These are phyloP conservation scores for Microcebus griseorufus DNA, from an alignment of 2,113 vertebrate species.

Conservation along the genomic window DNA sequence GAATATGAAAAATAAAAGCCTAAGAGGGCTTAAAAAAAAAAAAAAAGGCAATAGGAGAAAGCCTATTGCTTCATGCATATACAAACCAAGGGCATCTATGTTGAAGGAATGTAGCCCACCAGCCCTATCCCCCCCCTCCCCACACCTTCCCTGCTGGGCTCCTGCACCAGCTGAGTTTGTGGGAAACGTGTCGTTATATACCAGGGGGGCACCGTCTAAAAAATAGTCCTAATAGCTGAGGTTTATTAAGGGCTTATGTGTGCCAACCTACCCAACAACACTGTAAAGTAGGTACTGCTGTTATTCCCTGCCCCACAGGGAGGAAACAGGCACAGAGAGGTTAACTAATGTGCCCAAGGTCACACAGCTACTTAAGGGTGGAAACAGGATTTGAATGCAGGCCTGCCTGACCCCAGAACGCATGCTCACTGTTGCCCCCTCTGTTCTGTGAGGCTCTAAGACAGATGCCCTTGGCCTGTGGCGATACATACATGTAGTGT, in stretches of 20 bases:
- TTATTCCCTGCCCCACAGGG: neutral
- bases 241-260: neutral
- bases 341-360: neutral
- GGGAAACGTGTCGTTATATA: neutral
- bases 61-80: neutral
- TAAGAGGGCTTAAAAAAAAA: neutral
- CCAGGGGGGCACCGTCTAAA: neutral
- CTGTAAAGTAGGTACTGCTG: neutral
- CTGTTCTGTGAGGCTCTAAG: neutral
- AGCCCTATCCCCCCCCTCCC: neutral
- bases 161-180: neutral
- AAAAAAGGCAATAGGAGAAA: neutral
- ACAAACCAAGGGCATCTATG: neutral
- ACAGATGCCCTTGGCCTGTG: neutral
- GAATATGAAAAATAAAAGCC: constrained; percentile 26
- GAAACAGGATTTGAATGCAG: neutral
- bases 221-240: neutral
- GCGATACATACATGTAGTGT: neutral
- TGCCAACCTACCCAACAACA: neutral
- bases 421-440: neutral
- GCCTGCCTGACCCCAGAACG: neutral
- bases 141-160: neutral
- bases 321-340: neutral
- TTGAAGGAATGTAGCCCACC: neutral
- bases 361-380: neutral